Evolutionary conservation across 2,888 invertebrate genomes (phyloP), one percentile per base, ranked within the genome.

Genomic region (Pachycephus smyrnensis): DNA sequence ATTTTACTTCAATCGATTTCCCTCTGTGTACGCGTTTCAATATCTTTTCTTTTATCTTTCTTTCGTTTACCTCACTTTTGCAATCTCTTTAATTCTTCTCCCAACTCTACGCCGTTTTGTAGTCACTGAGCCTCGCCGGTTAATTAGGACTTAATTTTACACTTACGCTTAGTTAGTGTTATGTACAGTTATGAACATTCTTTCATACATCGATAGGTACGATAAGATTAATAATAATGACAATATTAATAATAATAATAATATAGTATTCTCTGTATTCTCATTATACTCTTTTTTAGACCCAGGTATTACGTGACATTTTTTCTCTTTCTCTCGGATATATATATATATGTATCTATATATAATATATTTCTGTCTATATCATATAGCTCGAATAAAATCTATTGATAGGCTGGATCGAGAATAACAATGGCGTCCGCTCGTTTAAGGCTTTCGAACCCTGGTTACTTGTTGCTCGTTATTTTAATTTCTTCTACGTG

Each of bases 181-280:
- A 86, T 86, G 80, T 86, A 86, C 86, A 86, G 77, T 86, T 88
- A 86, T 87, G 80, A 86, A 86, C 86, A 88, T 87, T 73, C 74
- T 81, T 69, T 69, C 69, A 32, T 69, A 69, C 69, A 32, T 69
- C 30, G 30, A 69, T 32, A 69, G 69, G 69, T 69, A 69, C 30
- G 69, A 30, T 69, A 40, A 40, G 40, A 40, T 40, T 40, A 40
- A 40, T 40, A 69, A 30, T 69, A 69, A 69, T 69, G 30, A 32
- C 11, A 40, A 40, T 40, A 40, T 1, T 40, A 40, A 37, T 40
- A 40, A 15, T 40, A 40, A 40, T 40, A 15, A 15, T 15, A 15
- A 40, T 40, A 40, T 40, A 40, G 15, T 40, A 40, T 40, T 15
- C 40, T 37, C 37, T 37, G 37, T 37, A 36, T 37, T 37, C 37